A percentile compares a stretch with the other conserved stretches of the same genome.
phyloP scores from a whole-genome alignment of 2,888 invertebrate species.

The Ischnus inquisitorius region DNA sequence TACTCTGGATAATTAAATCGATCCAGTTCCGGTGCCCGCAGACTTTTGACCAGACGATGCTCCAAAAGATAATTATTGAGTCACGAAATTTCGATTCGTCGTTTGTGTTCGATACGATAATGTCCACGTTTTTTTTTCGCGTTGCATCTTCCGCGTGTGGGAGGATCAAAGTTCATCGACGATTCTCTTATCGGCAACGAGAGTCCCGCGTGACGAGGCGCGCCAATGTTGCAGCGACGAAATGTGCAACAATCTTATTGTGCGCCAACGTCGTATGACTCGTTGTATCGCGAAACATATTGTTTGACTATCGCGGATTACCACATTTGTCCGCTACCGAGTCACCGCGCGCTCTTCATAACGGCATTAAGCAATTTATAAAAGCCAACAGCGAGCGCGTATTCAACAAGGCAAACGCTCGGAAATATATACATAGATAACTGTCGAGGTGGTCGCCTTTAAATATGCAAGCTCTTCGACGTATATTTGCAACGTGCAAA shows the following conservation, averaged over 20 bases:
- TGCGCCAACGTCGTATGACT: not conserved
- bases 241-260: not conserved
- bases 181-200: not conserved
- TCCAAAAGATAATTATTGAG: no score
- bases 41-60: not conserved
- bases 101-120: not conserved
- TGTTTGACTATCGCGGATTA: slow-evolving; percentile 3
- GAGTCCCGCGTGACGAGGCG: not conserved
- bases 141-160: not conserved
- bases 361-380: slow-evolving; percentile 60
- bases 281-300: slow-evolving; percentile 12
- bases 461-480: not conserved
- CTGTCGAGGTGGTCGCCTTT: not conserved
- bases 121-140: not conserved
- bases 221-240: not conserved
- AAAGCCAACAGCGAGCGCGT: slow-evolving; percentile 34
- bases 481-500: not conserved
- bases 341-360: slow-evolving; percentile 55
- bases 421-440: not conserved
- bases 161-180: slow-evolving; percentile 1
- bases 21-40: slow-evolving; percentile 34
- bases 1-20: no score
- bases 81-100: not conserved
- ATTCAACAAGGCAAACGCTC: slow-evolving; percentile 27
- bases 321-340: not conserved